These are phyloP conservation scores for Merluccius polli DNA, from an alignment of 2,797 vertebrate genomes.

Conservation along the genomic window DNA sequence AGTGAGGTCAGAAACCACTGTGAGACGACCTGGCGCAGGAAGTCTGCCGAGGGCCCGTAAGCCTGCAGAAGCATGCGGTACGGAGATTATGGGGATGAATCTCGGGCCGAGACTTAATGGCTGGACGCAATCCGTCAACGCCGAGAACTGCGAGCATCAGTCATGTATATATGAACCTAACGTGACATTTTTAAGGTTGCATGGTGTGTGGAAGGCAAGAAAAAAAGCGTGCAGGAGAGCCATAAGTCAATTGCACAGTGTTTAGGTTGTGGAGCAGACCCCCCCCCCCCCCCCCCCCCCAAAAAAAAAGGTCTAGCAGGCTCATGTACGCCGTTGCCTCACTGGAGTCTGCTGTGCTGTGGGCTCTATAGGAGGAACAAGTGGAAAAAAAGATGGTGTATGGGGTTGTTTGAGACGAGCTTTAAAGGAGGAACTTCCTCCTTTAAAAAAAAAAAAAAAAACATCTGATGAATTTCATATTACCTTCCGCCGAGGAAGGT, in stretches of 20 bases:
- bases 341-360: not conserved
- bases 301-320: no score
- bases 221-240: constrained; percentile 7
- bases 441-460: no score
- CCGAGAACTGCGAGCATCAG: constrained; percentile 37
- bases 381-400: no score
- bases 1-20: not conserved
- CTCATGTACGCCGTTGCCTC: not conserved
- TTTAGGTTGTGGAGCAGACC: not conserved
- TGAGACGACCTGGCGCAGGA: constrained; percentile 16
- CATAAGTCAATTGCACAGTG: constrained; percentile 15
- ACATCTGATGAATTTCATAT: no score
- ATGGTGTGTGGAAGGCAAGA: constrained; percentile 3
- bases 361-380: no score
- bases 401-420: not conserved
- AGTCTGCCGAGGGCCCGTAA: constrained; percentile 31
- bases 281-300: constrained; percentile 1
- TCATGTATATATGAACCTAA: constrained; percentile 31
- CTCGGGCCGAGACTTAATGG: constrained; percentile 15
- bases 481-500: no score
- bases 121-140: constrained; percentile 32
- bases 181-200: constrained; percentile 20
- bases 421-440: not conserved
- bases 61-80: constrained; percentile 14
- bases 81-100: constrained; percentile 27